Evolutionary conservation across 2,113 vertebrate genomes (phyloP).

Genomic region (Cebus imitator): DNA sequence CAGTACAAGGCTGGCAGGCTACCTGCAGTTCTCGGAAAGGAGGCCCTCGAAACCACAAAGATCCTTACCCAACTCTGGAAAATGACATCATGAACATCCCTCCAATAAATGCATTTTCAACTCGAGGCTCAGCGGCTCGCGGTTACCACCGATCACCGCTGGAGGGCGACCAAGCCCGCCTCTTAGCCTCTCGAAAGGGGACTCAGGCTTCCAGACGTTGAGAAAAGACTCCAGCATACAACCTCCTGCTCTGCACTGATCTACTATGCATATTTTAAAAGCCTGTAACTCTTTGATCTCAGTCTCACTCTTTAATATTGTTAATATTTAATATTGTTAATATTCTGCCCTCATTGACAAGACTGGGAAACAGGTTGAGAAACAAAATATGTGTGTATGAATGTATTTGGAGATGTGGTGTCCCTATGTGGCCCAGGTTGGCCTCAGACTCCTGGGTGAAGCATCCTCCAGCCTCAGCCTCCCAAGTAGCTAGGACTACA

Average conservation of each 20-base stretch:
- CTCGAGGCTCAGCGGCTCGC: background rate
- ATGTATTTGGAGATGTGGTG: background rate
- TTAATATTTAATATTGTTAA: background rate
- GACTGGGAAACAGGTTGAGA: background rate
- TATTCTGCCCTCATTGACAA: background rate
- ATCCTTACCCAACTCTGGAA: background rate
- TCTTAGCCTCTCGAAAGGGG: background rate
- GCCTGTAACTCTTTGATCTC: background rate
- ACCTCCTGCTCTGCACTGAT: too few species aligned
- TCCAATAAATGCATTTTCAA: background rate
- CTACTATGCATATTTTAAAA: background rate
- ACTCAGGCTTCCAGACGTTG: accelerated
- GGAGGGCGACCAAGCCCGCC: background rate
- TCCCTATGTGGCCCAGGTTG: background rate
- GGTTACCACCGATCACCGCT: background rate
- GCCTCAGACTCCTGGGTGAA: background rate
- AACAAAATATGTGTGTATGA: background rate
- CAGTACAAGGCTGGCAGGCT: background rate
- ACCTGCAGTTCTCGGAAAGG: background rate
- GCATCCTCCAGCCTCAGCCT: background rate
- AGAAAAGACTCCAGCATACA: background rate
- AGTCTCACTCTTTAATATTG: background rate
- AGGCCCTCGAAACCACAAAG: background rate
- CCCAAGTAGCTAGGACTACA: background rate
- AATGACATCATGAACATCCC: too few species aligned